Evolutionary conservation across 2,113 vertebrate genomes (phyloP), one percentile per base, ranked within the genome.

Genomic region (Smithornis capensis): DNA sequence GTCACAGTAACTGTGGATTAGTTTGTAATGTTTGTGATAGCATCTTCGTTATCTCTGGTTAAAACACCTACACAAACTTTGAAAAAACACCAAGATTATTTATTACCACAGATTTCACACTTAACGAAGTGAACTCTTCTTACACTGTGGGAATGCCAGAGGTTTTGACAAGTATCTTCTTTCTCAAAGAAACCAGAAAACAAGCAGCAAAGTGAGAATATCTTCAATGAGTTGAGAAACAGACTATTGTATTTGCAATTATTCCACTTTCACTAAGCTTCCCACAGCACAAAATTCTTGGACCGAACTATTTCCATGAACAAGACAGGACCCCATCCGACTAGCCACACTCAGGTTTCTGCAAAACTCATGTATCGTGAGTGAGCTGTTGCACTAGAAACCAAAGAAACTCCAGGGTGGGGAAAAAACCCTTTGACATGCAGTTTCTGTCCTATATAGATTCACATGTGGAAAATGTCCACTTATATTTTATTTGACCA

Each of bases 351-450:
- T 29, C 19, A 28, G 9, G 45, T 6, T 27, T 29, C 40, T 27
- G 37, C 49, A 71, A 22, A 83, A 49, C 4, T 40, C 6, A 12
- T 1, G 1, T 7, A 8, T 5, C 25, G 13, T 25, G 33, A 38
- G 18, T 18, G n/a, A 64, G 35, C 23, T 73, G 38, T 3, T 47
- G n/a, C 5, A 10, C 24, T 6, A 80, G 15, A 57, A 59, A 73
- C 33, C 16, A 45, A 28, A 71, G 5, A 49, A 45, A 49, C 10
- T 27, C 65, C 12, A 19, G 17, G 4, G 8, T 16, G 22, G 12
- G 38, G 13, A 6, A 49, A 47, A 62, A 21, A 0, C 4, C 14
- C 25, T 42, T 6, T 25, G 40, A 2, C 1, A 44, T 17, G 27
- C 3, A 4, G 5, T 16, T 37, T 63, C 28, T 10, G 14, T 53